Evolutionary conservation across 2,888 invertebrate genomes (phyloP).

Genomic region (Hirudinaria manillensis): DNA sequence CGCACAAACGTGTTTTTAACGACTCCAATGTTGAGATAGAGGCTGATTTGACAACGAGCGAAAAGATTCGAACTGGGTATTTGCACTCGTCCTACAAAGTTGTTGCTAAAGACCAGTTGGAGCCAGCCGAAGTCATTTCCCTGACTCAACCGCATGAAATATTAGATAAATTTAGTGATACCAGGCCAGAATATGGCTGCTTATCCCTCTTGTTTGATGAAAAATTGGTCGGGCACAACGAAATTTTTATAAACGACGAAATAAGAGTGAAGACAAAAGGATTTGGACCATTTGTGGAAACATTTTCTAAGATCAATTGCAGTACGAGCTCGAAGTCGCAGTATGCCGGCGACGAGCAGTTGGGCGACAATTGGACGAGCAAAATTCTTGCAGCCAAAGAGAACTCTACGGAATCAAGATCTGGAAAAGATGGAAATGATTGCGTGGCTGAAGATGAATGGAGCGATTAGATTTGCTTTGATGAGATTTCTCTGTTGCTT

Average conservation of each 20-base stretch:
- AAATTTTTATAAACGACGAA: not conserved
- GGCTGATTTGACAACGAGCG: slow-evolving; percentile 6
- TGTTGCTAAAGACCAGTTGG: slow-evolving; percentile 4
- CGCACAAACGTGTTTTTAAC: slow-evolving; percentile 18
- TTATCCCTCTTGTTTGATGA: not conserved
- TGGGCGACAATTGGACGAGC: slow-evolving; percentile 10
- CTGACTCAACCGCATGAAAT: slow-evolving; percentile 11
- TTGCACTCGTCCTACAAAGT: slow-evolving; percentile 20
- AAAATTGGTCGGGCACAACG: not conserved
- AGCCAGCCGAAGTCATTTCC: not conserved
- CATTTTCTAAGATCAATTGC: not conserved
- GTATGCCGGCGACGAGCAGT: not conserved
- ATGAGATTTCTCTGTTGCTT: too few relatives aligned
- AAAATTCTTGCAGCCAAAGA: slow-evolving; percentile 12
- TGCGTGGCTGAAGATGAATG: slow-evolving; percentile 11
- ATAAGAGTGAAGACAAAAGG: slow-evolving; percentile 8
- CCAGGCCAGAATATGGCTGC: not conserved
- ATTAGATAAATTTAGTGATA: not conserved
- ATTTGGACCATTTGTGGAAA: slow-evolving; percentile 17
- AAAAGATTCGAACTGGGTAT: slow-evolving; percentile 21
- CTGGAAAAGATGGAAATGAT: not conserved
- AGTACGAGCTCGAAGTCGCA: not conserved
- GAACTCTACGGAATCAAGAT: not conserved
- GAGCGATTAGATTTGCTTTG: not conserved
- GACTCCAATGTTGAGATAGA: slow-evolving; percentile 6